phyloP scores from a whole-genome alignment of 1,140 invertebrate genomes.

The Lordiphosa collinella region DNA sequence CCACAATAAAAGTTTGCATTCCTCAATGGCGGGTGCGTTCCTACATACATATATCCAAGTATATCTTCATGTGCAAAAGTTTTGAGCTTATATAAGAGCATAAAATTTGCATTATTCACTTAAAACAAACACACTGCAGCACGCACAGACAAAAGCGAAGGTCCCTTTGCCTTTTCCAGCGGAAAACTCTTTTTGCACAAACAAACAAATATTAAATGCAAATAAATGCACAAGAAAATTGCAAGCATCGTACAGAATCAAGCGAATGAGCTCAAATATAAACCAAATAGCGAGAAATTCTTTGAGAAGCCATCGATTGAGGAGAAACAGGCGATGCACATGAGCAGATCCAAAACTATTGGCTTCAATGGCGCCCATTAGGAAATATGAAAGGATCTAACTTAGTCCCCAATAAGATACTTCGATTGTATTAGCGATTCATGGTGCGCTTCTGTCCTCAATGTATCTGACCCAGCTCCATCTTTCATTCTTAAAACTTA shows the following conservation, averaged over 20 bases:
- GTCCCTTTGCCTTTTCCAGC: constrained; percentile 45
- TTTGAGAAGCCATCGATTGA: constrained; percentile 34
- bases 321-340: too few species aligned
- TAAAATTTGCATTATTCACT: constrained; percentile 77
- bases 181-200: constrained; percentile 46
- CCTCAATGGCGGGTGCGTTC: constrained; percentile 28
- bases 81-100: constrained; percentile 71
- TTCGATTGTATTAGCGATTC: too few species aligned
- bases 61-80: constrained; percentile 67
- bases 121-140: constrained; percentile 53
- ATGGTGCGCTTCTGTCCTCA: too few species aligned
- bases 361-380: too few species aligned
- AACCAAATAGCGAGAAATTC: constrained; percentile 37
- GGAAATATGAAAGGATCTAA: too few species aligned
- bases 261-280: constrained; percentile 21
- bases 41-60: constrained; percentile 12
- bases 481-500: too few species aligned
- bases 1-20: constrained; percentile 75
- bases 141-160: constrained; percentile 7
- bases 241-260: constrained; percentile 40
- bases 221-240: constrained; percentile 61
- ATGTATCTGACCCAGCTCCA: too few species aligned
- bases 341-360: too few species aligned
- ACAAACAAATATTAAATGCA: constrained; percentile 76
- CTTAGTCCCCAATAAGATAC: too few species aligned